Conservation (phyloP, 2,888 invertebrate species). For the Dryadula phaetusa region DNA sequence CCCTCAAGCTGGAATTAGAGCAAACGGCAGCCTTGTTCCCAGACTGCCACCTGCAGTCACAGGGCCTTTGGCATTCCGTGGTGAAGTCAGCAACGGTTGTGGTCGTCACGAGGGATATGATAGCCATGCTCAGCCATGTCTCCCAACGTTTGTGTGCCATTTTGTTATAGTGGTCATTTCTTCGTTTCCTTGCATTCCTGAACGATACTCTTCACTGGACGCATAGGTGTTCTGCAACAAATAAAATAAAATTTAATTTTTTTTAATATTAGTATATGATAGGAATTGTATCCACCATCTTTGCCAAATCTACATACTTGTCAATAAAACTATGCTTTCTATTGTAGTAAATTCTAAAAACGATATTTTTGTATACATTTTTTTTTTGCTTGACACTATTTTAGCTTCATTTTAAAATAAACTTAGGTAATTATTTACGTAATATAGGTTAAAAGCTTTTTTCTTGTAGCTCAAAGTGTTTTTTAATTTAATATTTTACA, state of each 20-base stretch:
- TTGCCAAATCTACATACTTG: too few species aligned
- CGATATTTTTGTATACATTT: not conserved
- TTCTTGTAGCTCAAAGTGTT: too few species aligned
- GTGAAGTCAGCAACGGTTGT: slow-evolving; percentile 82
- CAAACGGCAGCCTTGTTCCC: slow-evolving; percentile 95
- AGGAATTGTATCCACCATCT: too few species aligned
- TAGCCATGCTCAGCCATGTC: slow-evolving; percentile 75
- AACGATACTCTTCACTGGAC: slow-evolving; percentile 56
- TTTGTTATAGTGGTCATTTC: slow-evolving; percentile 79
- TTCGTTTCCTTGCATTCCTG: slow-evolving; percentile 76
- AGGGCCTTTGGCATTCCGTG: slow-evolving; percentile 87
- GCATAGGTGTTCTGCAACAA: slow-evolving; percentile 77
- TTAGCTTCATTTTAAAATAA: not conserved
- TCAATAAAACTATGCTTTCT: too few species aligned
- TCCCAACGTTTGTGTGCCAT: slow-evolving; percentile 80
- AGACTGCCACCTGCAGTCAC: slow-evolving; percentile 94
- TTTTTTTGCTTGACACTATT: not conserved
- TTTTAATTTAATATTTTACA: too few species aligned
- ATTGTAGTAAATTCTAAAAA: not conserved
- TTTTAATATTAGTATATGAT: too few species aligned
- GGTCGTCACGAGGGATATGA: slow-evolving; percentile 59
- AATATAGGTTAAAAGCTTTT: too few species aligned
- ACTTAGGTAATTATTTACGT: not conserved
- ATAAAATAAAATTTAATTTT: slow-evolving; percentile 35
- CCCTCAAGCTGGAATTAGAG: slow-evolving; percentile 85